Evolutionary conservation across 2,888 invertebrate genomes (phyloP), one percentile per base, ranked within the genome.

Genomic region (Yponomeuta evonymella): DNA sequence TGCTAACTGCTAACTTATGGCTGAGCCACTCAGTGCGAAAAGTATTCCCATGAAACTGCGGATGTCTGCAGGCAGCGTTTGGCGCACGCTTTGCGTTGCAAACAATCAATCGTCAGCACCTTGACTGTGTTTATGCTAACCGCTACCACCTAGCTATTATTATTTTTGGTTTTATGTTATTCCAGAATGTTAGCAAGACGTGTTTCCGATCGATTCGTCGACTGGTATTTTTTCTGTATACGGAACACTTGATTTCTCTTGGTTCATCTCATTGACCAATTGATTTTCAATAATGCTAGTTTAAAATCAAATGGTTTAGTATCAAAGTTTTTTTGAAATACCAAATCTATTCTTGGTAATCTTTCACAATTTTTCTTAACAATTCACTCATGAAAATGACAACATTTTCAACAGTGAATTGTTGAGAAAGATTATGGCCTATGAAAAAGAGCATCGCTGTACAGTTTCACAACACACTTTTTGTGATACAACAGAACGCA

Each of bases 41-140:
- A 8, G 43, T 3, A 58, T 58, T 58, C 12, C 11, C 51, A 51
- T 70, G 63, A 72, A 64, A 70, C 70, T 69, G 62, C n/a, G 71
- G 63, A 69, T 70, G 66, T 67, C 62, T 67, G 69, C 69, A 68
- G 64, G 67, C 69, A 68, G 64, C 65, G 51, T 66, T 71, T 70
- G 36, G 70, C 66, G 63, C 70, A 71, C 72, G 72, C 73, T 70
- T 72, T 76, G 76, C 76, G 43, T 79, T 83, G 83, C 79, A 74
- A 81, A 81, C 79, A 77, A 80, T 82, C 81, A 78, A 80, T 83
- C 82, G 79, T 78, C 79, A 73, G 69, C 70, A 63, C 63, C 62
- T 70, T 76, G 78, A 58, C 51, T 58, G 15, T 80, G 77, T 80
- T 82, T 81, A 78, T 76, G 75, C 73, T 74, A 74, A 75, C 76